Base-by-base conservation (phyloP, 2,888 invertebrate species). In the Calameuta idolon region DNA sequence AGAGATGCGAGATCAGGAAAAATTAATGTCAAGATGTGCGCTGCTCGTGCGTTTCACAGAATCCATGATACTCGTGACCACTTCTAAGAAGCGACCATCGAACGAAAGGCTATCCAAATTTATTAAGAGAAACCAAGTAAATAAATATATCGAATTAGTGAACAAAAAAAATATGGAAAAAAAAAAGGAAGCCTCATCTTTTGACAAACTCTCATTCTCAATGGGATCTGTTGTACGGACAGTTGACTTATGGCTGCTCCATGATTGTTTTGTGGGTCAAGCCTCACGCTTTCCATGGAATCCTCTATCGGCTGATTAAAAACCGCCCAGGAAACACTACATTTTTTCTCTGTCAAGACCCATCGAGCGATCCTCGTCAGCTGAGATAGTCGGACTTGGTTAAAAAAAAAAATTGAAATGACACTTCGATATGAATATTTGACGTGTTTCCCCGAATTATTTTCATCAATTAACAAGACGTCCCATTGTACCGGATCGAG, bases 221-320 rank as follows among this genome's bases (percentile, higher is more conserved):
- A 86, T 86, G 79, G 80, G 30, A 34, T 34, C 80, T 81, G 82
- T 77, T 78, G 69, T 77, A 71, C n/a, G 55, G 23, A 55, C 55
- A 55, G 55, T 55, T 23, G 55, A 35, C 12, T 40, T 40, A 55
- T 12, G n/a, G n/a, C 37, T 34, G 79, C 73, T 71, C 35, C 69
- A 76, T 77, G 78, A 85, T 85, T 85, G 85, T 84, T 82, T 84
- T 79, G 73, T 40, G 77, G 82, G 80, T 82, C 81, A 74, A 55
- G 80, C 75, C 37, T 9, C 12, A 9, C 37, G n/a, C 37, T 35
- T 35, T 34, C 35, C 76, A n/a, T 23, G 77, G 69, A 71, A 81
- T 78, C 75, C 77, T 40, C 34, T 81, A 81, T 80, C 81, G 77
- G 34, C 77, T 74, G 79, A 79, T 82, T 78, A 81, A 40, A 55